Conservation (phyloP, 2,113 vertebrate species). For the Nycticryphes semicollaris region DNA sequence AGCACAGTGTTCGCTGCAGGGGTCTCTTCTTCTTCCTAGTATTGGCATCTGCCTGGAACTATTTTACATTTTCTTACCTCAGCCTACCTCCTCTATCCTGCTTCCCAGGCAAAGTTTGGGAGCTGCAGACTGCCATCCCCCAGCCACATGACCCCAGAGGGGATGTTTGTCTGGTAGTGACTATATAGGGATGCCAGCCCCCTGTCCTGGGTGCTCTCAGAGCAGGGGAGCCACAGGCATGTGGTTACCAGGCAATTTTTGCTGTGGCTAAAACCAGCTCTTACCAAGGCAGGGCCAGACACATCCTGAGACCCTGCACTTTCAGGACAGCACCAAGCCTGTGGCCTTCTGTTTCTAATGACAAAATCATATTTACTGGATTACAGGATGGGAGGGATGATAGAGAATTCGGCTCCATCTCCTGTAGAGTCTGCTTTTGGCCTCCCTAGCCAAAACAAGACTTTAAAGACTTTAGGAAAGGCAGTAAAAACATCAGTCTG, state of each 20-base stretch:
- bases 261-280: background rate
- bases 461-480: background rate
- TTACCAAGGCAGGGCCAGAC: fast-evolving
- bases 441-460: background rate
- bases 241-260: background rate
- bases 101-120: background rate
- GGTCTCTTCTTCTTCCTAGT: background rate
- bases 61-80: background rate
- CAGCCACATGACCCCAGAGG: fast-evolving
- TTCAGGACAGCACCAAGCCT: background rate
- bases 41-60: background rate
- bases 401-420: background rate
- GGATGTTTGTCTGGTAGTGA: background rate
- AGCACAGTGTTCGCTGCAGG: fast-evolving
- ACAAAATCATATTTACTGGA: background rate
- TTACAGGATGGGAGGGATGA: background rate
- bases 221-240: background rate
- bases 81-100: background rate
- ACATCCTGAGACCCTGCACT: background rate
- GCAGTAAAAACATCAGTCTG: background rate
- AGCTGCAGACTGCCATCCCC: fast-evolving
- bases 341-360: background rate
- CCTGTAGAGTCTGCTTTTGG: background rate
- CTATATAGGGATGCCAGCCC: fast-evolving
- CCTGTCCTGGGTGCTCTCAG: fast-evolving